Percentiles rank a stretch among this genome's conserved stretches.
phyloP scores from a whole-genome alignment of 2,888 invertebrate species.

The Ecliptopera silaceata region DNA sequence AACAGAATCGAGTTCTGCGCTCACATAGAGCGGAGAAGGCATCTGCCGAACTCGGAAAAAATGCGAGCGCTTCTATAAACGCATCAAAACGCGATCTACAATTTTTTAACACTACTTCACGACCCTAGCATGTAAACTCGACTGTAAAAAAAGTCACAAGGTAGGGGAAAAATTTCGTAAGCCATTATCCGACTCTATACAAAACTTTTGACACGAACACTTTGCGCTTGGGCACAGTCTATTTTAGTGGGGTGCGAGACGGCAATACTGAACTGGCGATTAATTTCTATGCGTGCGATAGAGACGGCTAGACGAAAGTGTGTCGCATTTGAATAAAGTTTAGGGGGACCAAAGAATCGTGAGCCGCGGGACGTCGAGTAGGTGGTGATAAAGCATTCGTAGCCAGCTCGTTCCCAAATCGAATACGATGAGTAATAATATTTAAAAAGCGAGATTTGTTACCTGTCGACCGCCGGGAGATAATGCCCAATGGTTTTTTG shows the following conservation, averaged over 20 bases:
- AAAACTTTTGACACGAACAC: conserved; percentile 82
- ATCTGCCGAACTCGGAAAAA: conserved; percentile 66
- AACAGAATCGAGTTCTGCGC: conserved; percentile 67
- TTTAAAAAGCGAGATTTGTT: conserved; percentile 82
- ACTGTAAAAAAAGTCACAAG: conserved; percentile 80
- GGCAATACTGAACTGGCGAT: conserved; percentile 57
- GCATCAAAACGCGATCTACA: conserved; percentile 65
- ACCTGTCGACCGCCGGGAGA: conserved; percentile 79
- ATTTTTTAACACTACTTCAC: conserved; percentile 78
- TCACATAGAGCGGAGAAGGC: conserved; percentile 72
- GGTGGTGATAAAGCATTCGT: conserved; percentile 84
- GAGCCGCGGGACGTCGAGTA: conserved; percentile 81
- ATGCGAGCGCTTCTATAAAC: conserved; percentile 63
- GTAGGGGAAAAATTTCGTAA: conserved; percentile 83
- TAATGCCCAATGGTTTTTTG: conserved; percentile 75
- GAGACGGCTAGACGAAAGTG: conserved; percentile 73
- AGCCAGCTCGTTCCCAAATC: conserved; percentile 79
- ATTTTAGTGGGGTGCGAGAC: conserved; percentile 79
- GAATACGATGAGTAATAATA: conserved; percentile 83
- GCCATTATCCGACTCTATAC: conserved; percentile 77
- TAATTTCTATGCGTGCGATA: conserved; percentile 60
- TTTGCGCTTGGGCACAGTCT: conserved; percentile 83
- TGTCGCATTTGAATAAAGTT: conserved; percentile 81
- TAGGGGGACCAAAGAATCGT: conserved; percentile 78
- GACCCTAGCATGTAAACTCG: conserved; percentile 72